phyloP scores from a whole-genome alignment of 2,113 vertebrate species.

The Semicossyphus pulcher region DNA sequence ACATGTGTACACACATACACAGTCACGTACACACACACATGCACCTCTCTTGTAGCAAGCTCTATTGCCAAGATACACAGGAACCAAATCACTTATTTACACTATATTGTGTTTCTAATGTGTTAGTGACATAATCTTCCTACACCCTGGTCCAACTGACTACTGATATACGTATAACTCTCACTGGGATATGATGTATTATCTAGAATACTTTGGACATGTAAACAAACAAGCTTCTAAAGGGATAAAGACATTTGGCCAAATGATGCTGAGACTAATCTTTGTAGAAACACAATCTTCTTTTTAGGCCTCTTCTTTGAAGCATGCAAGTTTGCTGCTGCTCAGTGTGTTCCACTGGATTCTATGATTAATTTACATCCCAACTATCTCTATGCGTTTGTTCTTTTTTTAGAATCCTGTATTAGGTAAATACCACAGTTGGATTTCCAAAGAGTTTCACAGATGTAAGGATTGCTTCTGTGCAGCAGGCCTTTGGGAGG shows the following conservation, averaged over 20 bases:
- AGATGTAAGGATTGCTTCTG: conserved; percentile 65
- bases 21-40: conserved; percentile 11
- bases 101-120: conserved; percentile 40
- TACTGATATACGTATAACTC: conserved; percentile 2
- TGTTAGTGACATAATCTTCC: conserved; percentile 35
- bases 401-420: too few species aligned
- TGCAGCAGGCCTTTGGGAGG: conserved; percentile 52
- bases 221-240: not conserved
- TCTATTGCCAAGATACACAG: conserved; percentile 46
- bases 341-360: not conserved
- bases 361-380: not conserved
- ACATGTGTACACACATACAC: conserved; percentile 28
- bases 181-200: not conserved
- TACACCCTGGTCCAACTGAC: conserved; percentile 13
- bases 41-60: conserved; percentile 30
- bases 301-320: conserved; percentile 36
- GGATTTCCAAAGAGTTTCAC: conserved; percentile 52
- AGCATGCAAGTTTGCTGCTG: not conserved
- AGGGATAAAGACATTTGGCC: conserved; percentile 10
- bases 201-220: not conserved
- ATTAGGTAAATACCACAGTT: conserved; percentile 70
- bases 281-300: conserved; percentile 12
- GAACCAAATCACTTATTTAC: conserved; percentile 34
- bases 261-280: conserved; percentile 1
- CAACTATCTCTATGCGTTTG: too few species aligned